Percentiles rank a stretch among this genome's conserved stretches.
Evolutionary conservation across 2,113 vertebrate genomes (phyloP).

Genomic region (Pelecanus crispus): DNA sequence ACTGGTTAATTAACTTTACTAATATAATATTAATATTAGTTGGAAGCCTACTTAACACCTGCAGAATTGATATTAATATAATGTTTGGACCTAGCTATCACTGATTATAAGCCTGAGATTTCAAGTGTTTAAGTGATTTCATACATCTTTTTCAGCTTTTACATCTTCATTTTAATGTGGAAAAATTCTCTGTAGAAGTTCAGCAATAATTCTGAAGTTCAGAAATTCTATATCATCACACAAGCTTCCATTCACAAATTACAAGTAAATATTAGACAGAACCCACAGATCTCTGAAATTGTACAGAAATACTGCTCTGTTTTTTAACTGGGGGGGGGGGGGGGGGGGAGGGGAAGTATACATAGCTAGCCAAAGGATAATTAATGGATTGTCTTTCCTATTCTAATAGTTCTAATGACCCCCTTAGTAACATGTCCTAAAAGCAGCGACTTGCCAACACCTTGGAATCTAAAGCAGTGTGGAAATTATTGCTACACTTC

Average conservation of each 20-base stretch:
- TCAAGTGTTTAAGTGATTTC: neutral
- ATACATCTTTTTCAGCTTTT: neutral
- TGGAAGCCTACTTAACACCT: neutral
- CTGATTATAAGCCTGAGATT: neutral
- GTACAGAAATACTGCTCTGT: neutral
- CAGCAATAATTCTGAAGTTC: neutral
- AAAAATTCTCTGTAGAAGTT: neutral
- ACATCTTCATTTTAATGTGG: neutral
- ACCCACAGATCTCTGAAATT: neutral
- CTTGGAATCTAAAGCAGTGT: constrained; percentile 21
- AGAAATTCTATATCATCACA: neutral
- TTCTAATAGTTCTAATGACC: neutral
- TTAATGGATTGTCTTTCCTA: neutral
- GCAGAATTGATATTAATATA: neutral
- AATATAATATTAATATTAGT: neutral
- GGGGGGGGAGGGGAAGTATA: neutral
- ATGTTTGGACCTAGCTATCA: neutral
- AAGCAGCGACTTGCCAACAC: neutral
- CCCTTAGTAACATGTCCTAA: neutral
- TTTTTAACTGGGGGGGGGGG: neutral
- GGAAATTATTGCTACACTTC: constrained; percentile 47
- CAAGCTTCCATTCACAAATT: neutral
- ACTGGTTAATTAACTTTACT: neutral
- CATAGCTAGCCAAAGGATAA: neutral
- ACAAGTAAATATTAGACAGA: neutral